phyloP scores from a whole-genome alignment of 2,113 vertebrate genomes.

The Gymnarchus niloticus region DNA sequence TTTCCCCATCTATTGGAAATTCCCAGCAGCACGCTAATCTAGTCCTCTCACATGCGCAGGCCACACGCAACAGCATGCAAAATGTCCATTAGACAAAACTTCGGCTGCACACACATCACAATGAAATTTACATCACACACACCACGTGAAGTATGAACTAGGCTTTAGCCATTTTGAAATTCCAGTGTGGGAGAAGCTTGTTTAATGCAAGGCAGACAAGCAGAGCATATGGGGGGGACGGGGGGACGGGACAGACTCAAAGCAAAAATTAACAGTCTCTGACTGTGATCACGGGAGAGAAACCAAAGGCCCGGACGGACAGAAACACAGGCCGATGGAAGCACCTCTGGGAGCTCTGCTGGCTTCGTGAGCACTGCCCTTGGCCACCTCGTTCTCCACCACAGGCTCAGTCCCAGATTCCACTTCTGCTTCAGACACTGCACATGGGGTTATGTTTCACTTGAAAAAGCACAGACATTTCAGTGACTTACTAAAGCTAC shows the following conservation, averaged over 20 bases:
- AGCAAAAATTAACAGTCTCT: too few species aligned
- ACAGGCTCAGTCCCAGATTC: slow-evolving; percentile 40
- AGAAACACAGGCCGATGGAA: background rate
- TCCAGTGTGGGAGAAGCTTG: slow-evolving; percentile 13
- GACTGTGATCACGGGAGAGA: background rate
- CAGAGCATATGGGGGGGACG: too few species aligned
- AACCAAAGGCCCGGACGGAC: background rate
- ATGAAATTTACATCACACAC: too few species aligned
- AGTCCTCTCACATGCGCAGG: too few species aligned
- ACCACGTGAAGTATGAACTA: too few species aligned
- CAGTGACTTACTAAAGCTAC: background rate
- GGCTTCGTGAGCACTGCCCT: slow-evolving; percentile 34
- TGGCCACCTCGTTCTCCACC: slow-evolving; percentile 37
- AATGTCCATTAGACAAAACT: too few species aligned
- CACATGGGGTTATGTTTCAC: background rate
- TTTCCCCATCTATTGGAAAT: too few species aligned
- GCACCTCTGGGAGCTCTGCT: slow-evolving; percentile 40
- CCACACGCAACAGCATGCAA: too few species aligned
- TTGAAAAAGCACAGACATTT: background rate
- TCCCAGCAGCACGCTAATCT: too few species aligned
- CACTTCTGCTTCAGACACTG: background rate
- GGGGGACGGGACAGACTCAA: too few species aligned
- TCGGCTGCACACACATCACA: too few species aligned
- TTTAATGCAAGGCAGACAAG: too few species aligned
- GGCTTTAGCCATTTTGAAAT: background rate